A percentile compares a stretch with the other conserved stretches of the same genome.
Conservation (phyloP, 2,888 invertebrate species). For the Microplitis deprimator region DNA sequence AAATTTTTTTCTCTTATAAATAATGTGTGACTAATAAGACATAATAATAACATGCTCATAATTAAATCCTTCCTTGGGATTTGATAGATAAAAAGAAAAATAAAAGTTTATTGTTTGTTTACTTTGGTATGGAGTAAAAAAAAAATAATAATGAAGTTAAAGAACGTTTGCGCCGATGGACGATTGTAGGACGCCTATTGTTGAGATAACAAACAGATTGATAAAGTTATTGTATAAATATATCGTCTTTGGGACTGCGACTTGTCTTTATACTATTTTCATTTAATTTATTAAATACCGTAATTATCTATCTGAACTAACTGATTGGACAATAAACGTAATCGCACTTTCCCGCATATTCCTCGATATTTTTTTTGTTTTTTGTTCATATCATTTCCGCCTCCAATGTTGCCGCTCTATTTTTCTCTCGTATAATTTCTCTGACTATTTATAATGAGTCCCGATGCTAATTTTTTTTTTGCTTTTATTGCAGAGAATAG, state of each 20-base stretch:
- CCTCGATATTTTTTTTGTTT: neutral
- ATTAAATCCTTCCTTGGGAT: conserved; percentile 26
- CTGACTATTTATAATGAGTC: conserved; percentile 7
- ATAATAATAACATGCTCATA: conserved; percentile 2
- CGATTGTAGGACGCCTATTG: too few species aligned
- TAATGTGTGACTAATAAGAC: conserved; percentile 7
- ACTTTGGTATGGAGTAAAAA: conserved; percentile 33
- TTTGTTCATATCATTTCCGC: neutral
- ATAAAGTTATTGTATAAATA: neutral
- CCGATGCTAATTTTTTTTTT: neutral
- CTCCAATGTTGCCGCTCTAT: conserved; percentile 13
- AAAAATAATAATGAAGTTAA: conserved; percentile 35
- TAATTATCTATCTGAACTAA: neutral
- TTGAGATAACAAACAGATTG: conserved; percentile 32
- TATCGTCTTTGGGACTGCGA: conserved; percentile 39
- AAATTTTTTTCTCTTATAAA: conserved; percentile 13
- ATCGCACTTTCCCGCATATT: conserved; percentile 22
- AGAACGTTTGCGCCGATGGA: conserved; percentile 37
- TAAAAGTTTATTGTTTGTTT: conserved; percentile 27
- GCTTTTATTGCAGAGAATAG: neutral
- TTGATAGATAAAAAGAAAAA: conserved; percentile 42
- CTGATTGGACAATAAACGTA: conserved; percentile 21
- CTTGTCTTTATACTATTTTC: conserved; percentile 12
- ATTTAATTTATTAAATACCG: neutral
- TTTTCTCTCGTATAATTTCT: neutral